A percentile compares a stretch with the other conserved stretches of the same genome.
Conservation (phyloP, 2,888 invertebrate genomes). For the Luperina nickerlii region DNA sequence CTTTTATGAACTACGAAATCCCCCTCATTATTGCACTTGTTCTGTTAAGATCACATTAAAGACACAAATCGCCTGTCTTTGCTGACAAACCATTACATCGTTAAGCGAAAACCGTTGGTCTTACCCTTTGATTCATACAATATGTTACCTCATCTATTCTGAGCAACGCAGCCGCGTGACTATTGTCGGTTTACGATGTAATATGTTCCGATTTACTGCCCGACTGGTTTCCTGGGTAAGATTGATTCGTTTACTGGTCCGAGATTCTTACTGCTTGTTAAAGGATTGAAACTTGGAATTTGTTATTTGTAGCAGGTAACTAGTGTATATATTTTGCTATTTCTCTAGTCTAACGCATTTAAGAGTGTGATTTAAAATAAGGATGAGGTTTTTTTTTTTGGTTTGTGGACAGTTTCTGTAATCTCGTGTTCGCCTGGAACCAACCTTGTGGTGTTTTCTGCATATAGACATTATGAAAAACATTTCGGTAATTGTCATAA, state of each 20-base stretch:
- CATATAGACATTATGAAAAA: constrained; percentile 38
- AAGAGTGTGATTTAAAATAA: background rate
- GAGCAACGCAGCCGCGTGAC: constrained; percentile 4
- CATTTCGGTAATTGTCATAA: constrained; percentile 25
- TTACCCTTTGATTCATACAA: constrained; percentile 30
- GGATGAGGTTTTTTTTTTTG: background rate
- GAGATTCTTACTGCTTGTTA: constrained; percentile 26
- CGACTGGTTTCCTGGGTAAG: constrained; percentile 28
- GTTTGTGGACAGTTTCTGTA: constrained; percentile 1
- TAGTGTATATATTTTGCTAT: background rate
- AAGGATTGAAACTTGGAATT: constrained; percentile 15
- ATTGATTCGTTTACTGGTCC: constrained; percentile 49
- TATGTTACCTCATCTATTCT: constrained; percentile 33
- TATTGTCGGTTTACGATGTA: constrained; percentile 50
- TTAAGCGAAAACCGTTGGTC: constrained; percentile 44
- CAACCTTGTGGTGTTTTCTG: background rate
- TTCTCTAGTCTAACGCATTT: background rate
- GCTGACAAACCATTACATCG: constrained; percentile 56
- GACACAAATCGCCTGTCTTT: constrained; percentile 54
- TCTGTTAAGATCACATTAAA: constrained; percentile 47
- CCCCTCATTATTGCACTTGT: constrained; percentile 37
- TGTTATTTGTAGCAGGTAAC: constrained; percentile 16
- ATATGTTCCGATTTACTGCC: constrained; percentile 42
- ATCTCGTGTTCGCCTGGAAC: background rate
- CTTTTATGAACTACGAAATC: constrained; percentile 19